phyloP scores from a whole-genome alignment of 2,113 vertebrate genomes.

The Telmatochromis brichardi region DNA sequence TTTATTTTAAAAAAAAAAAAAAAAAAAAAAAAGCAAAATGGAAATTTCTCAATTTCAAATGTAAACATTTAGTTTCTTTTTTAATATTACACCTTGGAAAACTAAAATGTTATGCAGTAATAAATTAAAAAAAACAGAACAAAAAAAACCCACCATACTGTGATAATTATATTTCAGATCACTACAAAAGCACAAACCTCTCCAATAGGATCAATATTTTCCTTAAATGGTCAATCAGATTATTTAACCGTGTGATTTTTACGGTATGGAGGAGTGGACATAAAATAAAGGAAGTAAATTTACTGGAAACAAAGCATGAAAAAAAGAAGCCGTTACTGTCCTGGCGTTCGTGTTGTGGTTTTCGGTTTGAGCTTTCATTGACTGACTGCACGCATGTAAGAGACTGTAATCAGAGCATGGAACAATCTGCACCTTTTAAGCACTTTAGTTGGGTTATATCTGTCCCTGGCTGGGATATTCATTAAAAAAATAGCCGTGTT shows the following conservation, averaged over 20 bases:
- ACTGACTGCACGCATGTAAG: neutral
- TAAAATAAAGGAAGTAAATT: neutral
- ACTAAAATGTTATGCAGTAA: neutral
- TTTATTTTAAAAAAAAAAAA: no score
- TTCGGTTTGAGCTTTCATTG: neutral
- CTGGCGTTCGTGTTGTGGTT: neutral
- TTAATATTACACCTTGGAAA: neutral
- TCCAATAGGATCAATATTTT: neutral
- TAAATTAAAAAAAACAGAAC: neutral
- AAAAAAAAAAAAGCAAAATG: neutral
- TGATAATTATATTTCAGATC: neutral
- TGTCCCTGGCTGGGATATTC: neutral
- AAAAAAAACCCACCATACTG: rapidly evolving
- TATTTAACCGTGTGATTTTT: neutral
- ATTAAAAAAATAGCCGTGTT: neutral
- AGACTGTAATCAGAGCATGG: neutral
- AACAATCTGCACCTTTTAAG: neutral
- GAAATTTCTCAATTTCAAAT: neutral
- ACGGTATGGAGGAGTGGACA: neutral
- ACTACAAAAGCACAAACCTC: neutral
- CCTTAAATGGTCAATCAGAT: neutral
- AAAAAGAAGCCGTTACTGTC: neutral
- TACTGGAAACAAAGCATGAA: neutral
- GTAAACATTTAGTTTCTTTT: neutral
- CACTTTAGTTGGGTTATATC: slow-evolving; percentile 4